Base-by-base conservation (phyloP, 2,113 vertebrate genomes). In the Aegithalos caudatus region DNA sequence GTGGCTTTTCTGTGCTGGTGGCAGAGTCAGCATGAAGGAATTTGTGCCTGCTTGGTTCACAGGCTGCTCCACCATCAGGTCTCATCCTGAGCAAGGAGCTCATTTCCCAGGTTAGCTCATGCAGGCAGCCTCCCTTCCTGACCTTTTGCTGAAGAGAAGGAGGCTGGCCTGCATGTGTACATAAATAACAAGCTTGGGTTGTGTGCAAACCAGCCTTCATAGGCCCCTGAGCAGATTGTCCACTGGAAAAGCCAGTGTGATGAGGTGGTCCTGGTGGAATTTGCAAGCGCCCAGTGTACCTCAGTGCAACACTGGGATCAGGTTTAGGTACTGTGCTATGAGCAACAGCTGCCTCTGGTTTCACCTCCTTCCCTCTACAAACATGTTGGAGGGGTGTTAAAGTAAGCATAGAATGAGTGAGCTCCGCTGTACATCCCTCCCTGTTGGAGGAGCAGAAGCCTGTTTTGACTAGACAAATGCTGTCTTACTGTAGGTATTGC, bases 281-380 rank as follows among this genome's bases (percentile, higher is more conserved):
- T 71, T 81, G 60, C 64, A 74, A 64, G 72, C 62, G 28, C 71
- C 81, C 23, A 10, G 7, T 61, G 35, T 67, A 50, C 40, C 50
- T 4, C 1, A 33, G 33, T 21, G 51, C 31, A 51, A 14, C 27
- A 4, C 23, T 66, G 14, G 12, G 69, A 22, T 84, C 1, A 0
- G 15, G 47, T 86, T 73, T 73, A 71, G 91, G 27, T 92, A 12
- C 14, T 27, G 29, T 9, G 1, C 64, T 62, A 7, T 33, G n/a
- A 93, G 42, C 33, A 86, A 5, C 62, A 66, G 58, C 47, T 9
- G 7, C 58, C 79, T 58, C 51, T 84, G 62, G 24, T 37, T 86
- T 78, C 40, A 19, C 25, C 44, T 92, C 25, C 37, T 22, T 88
- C 2, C 47, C 35, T 81, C 25, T 40, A 35, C 22, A 53, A 50